Base-by-base conservation (phyloP, 1,140 invertebrate species). In the Eriosoma lanigerum region DNA sequence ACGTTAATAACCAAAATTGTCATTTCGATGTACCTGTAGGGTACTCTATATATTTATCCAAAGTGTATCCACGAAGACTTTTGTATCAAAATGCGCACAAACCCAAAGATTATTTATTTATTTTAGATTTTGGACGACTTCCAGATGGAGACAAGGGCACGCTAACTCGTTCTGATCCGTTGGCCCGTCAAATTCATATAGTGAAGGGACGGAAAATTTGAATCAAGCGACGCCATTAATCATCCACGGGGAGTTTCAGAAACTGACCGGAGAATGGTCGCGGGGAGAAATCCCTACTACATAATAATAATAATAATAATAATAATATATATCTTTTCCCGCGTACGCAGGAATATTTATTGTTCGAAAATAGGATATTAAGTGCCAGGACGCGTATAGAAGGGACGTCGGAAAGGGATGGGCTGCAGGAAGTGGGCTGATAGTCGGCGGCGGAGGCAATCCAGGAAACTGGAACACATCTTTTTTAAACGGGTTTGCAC, bases 341-440 rank as follows among this genome's bases (percentile, higher is more conserved):
- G 21, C 24, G 46, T 26, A 21, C 13, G 9, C 3, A 17, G 68
- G 68, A 24, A 52, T 72, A 72, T 72, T 72, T 72, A 72, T 72
- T 72, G 52, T 72, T 72, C 48, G 68, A 72, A 72, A 72, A 72
- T 72, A 72, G 68, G 68, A 72, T 72, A 72, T 72, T 72, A 72
- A 72, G 68, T 72, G 68, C 68, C 68, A 29, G 46, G 68, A 52
- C 46, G 15, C 68, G 21, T 10, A 46, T 48, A 26, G 46, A 50
- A 29, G 68, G 68, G 68, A 26, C 26, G 68, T 17, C n/a, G 68
- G 21, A 15, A 24, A 38, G 48, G 44, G 62, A 64, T 64, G 8
- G 2, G 48, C 32, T 12, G 29, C 68, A 50, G 68, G 68, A 72
- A 72, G 48, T 29, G 48, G 26, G 12, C 68, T 24, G 68, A 72